Conservation (phyloP, 2,888 invertebrate genomes). For the Brachyptera risi region DNA sequence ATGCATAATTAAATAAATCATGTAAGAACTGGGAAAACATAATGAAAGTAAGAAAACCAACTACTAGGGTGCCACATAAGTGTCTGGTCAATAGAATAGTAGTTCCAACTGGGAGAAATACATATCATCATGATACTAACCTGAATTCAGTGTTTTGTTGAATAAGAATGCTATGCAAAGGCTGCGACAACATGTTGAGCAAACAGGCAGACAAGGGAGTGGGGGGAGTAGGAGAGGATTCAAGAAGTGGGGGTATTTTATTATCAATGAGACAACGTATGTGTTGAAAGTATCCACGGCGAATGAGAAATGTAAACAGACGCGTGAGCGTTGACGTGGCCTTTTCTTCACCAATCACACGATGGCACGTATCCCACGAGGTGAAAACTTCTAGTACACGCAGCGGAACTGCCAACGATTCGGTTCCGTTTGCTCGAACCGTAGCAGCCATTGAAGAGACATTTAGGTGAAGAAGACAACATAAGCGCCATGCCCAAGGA, state of each 20-base stretch:
- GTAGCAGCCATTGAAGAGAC: conserved; percentile 32
- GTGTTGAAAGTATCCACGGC: conserved; percentile 66
- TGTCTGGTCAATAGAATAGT: too few relatives aligned
- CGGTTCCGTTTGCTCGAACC: conserved; percentile 34
- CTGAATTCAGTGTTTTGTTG: conserved; percentile 43
- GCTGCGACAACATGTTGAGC: conserved; percentile 70
- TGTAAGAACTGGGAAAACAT: too few relatives aligned
- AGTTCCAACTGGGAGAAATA: too few relatives aligned
- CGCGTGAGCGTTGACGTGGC: conserved; percentile 34
- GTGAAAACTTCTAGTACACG: conserved; percentile 77
- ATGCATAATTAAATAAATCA: too few relatives aligned
- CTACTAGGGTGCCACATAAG: too few relatives aligned
- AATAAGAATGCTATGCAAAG: conserved; percentile 55
- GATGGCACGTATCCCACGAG: conserved; percentile 47
- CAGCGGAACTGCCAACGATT: conserved; percentile 66
- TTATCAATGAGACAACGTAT: conserved; percentile 65
- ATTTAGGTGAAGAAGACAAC: conserved; percentile 37
- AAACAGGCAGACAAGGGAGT: conserved; percentile 69
- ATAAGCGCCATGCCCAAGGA: conserved; percentile 46
- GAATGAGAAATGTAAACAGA: conserved; percentile 31
- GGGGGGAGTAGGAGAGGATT: conserved; percentile 63
- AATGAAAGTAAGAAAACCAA: too few relatives aligned
- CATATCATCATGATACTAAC: too few relatives aligned
- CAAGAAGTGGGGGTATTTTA: conserved; percentile 63
- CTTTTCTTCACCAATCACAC: conserved; percentile 44